Base-by-base conservation (phyloP, 2,888 invertebrate species). In the Hyles lineata region DNA sequence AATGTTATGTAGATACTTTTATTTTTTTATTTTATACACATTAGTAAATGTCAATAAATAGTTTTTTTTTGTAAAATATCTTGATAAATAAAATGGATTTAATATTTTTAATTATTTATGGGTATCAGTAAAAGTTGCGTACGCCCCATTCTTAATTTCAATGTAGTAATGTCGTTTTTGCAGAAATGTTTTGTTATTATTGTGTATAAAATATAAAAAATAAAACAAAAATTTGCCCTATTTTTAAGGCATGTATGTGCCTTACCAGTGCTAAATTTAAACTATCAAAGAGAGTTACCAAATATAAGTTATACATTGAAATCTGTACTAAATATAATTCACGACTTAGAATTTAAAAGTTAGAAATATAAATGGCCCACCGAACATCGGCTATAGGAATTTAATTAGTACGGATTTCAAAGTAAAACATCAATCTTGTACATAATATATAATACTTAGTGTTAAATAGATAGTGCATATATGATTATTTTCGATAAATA, bases 261-360 rank as follows among this genome's bases (percentile, higher is more conserved):
- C 50, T 67, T 43, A 23, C 21, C 15, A 17, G 50, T 67, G 67
- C 67, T 67, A 67, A 67, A 70, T 29, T 70, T 32, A 32, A 76
- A 75, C 71, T 76, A 78, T 80, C 82, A 80, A 81, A 79, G 76
- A 83, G 75, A 83, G 85, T 87, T 87, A 87, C 86, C 87, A 87
- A 85, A 82, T 76, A 79, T 74, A 70, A 43, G 43, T 43, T 74
- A 72, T 35, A 55, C 35, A 32, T 67, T 70, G 19, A 52, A 69
- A 15, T 67, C 17, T 17, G 17, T 67, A 67, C 19, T 50, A n/a
- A 63, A 60, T 55, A 23, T 50, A 35, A 35, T 29, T 43, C 43
- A 43, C 43, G 15, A 43, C 29, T 74, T 74, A 70, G 70, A 75
- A 74, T 71, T 70, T 19, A 23, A 29, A n/a, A n/a, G 55, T 55